A percentile compares a stretch with the other conserved stretches of the same genome.
Conservation (phyloP, 2,888 invertebrate genomes). For the Heliothis peltigera region DNA sequence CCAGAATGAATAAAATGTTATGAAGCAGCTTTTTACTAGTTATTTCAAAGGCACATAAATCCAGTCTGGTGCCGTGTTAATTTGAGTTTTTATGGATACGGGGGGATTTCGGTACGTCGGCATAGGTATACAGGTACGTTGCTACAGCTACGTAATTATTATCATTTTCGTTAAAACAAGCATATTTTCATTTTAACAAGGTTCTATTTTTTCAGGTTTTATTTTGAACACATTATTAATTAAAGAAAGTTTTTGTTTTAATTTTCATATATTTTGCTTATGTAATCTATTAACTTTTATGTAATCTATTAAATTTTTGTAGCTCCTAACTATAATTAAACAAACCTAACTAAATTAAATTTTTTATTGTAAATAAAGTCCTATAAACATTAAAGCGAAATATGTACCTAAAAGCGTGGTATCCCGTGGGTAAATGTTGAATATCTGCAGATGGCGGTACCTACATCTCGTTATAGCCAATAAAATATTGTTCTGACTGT, state of each 20-base stretch:
- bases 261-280: too few species aligned
- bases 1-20: constrained; percentile 3
- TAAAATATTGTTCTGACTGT: constrained; percentile 20
- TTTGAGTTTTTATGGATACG: constrained; percentile 12
- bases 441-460: constrained; percentile 16
- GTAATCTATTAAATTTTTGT: too few species aligned
- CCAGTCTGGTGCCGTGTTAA: constrained; percentile 13
- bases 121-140: background rate
- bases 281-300: too few species aligned
- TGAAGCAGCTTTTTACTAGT: constrained; percentile 19
- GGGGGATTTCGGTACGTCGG: background rate
- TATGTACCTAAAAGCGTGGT: constrained; percentile 6
- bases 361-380: too few species aligned
- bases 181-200: too few species aligned
- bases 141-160: too few species aligned
- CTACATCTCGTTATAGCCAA: constrained; percentile 11
- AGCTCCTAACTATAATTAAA: too few species aligned
- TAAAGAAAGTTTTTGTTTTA: too few species aligned
- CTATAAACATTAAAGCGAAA: background rate
- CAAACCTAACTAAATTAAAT: too few species aligned
- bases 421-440: constrained; percentile 6
- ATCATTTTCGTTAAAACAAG: too few species aligned
- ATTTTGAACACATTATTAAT: too few species aligned
- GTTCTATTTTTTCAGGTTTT: too few species aligned
- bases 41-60: constrained; percentile 13